Evolutionary conservation across 2,888 invertebrate species (phyloP).

Genomic region (Steromphala cineraria): DNA sequence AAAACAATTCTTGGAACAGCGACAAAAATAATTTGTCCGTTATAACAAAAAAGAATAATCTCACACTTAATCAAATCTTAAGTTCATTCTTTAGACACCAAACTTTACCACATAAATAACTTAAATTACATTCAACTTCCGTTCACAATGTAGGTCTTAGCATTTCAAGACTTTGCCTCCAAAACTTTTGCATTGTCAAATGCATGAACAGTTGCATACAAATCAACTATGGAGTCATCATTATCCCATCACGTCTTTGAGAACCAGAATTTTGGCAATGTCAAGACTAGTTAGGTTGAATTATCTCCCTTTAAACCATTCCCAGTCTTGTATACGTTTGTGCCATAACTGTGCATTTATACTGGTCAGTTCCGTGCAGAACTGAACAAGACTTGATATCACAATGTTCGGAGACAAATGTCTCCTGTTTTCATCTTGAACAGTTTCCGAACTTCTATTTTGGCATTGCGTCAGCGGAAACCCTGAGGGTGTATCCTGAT

Average conservation of each 20-base stretch:
- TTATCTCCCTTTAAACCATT: background rate
- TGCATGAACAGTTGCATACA: background rate
- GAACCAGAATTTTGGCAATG: background rate
- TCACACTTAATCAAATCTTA: background rate
- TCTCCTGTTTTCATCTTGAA: background rate
- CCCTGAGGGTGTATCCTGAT: background rate
- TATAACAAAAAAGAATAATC: background rate
- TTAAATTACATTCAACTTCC: background rate
- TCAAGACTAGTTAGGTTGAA: background rate
- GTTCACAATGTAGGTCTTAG: background rate
- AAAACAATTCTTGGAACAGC: background rate
- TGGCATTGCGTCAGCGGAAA: background rate
- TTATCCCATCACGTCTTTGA: background rate
- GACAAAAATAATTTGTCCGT: slow-evolving; percentile 9
- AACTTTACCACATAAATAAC: slow-evolving; percentile 13
- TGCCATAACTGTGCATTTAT: slow-evolving; percentile 1
- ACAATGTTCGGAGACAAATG: no score
- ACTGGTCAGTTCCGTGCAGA: background rate
- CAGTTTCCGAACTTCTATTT: background rate
- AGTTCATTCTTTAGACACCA: slow-evolving; percentile 13
- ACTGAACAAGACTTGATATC: no score
- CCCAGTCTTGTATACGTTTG: background rate
- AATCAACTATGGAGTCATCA: background rate
- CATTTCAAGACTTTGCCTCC: background rate
- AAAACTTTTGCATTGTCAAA: background rate